phyloP scores from a whole-genome alignment of 2,113 vertebrate species.

The Crotalus helleri region DNA sequence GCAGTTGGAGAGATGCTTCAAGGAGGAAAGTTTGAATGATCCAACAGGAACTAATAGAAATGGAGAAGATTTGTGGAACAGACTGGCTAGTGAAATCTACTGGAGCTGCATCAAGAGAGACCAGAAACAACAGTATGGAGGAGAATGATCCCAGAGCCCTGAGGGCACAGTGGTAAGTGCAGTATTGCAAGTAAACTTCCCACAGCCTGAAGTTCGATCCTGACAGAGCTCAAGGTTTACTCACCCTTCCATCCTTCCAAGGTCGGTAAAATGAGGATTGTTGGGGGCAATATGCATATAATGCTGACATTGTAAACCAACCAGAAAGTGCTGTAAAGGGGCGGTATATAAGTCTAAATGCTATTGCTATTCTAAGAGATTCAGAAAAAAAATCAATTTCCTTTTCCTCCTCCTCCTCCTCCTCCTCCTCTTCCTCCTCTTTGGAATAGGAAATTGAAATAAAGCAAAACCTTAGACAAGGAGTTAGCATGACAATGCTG shows the following conservation, averaged over 20 bases:
- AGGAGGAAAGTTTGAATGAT: not conserved
- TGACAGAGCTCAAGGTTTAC: not conserved
- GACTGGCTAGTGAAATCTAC: not conserved
- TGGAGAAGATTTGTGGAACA: not conserved
- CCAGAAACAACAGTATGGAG: not conserved
- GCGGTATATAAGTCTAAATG: not conserved
- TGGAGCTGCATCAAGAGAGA: not conserved
- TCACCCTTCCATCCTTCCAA: not conserved
- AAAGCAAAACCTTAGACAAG: not conserved
- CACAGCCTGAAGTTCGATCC: not conserved
- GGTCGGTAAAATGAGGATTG: not conserved
- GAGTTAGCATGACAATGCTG: not conserved
- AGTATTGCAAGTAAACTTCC: not conserved
- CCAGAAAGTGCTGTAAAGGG: not conserved
- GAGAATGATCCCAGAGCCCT: not conserved
- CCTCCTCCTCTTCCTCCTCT: not conserved
- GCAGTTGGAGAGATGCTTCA: not conserved
- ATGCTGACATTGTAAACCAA: not conserved
- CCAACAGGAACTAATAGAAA: not conserved
- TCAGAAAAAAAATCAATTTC: not conserved
- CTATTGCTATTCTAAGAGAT: not conserved
- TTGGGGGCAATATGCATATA: not conserved
- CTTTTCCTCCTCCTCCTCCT: not conserved
- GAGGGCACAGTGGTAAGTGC: not conserved
- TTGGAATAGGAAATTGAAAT: not conserved